Percentiles rank a stretch among this genome's conserved stretches.
These are phyloP conservation scores for Acyrthosiphon pisum DNA, from an alignment of 1,140 invertebrate genomes.

Conservation along the genomic window DNA sequence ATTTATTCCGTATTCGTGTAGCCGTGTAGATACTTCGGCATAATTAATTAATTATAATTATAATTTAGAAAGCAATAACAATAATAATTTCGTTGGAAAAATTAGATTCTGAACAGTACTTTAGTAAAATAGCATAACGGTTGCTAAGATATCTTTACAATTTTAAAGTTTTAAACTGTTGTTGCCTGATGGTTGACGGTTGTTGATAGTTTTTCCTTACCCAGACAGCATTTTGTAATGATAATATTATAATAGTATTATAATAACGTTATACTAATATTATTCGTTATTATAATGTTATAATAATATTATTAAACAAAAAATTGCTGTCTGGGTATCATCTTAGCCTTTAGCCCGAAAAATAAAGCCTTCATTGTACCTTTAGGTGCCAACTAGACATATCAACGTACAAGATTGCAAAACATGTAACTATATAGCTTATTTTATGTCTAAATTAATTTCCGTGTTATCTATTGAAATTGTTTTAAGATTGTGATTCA, in stretches of 20 bases:
- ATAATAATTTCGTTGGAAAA: neutral
- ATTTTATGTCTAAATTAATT: too few species aligned
- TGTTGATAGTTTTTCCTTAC: neutral
- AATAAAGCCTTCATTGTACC: neutral
- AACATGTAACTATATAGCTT: neutral
- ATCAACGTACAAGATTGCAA: neutral
- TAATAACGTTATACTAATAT: too few species aligned
- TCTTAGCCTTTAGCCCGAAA: neutral
- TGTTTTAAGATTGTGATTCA: neutral
- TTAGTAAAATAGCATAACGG: neutral
- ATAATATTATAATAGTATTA: too few species aligned
- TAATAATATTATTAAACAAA: too few species aligned
- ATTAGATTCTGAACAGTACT: neutral
- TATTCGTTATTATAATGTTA: too few species aligned
- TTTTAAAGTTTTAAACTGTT: neutral
- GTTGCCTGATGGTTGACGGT: neutral
- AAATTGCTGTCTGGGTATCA: too few species aligned
- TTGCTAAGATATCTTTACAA: neutral
- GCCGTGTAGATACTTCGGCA: neutral
- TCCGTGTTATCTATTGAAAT: too few species aligned
- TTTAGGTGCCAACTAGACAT: neutral
- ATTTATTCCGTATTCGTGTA: neutral
- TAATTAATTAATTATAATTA: neutral
- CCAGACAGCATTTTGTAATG: too few species aligned
- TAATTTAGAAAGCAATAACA: neutral